Base-by-base conservation (phyloP, 2,888 invertebrate species). In the Andrena fulva region DNA sequence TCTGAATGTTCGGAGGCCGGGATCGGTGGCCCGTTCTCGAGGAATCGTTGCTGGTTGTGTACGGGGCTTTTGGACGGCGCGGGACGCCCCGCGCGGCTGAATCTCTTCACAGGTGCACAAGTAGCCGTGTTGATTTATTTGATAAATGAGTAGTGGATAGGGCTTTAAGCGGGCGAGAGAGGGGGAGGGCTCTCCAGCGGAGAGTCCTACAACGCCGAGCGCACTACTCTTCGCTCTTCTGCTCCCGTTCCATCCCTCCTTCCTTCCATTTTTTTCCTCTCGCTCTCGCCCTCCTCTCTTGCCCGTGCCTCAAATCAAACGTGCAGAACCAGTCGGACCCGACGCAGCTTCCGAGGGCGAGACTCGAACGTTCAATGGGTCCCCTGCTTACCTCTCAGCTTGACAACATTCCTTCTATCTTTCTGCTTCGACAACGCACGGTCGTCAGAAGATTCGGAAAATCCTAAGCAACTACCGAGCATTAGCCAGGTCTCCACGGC, bases 61-160 rank as follows among this genome's bases (percentile, higher is more conserved):
- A 27, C 56, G 56, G 76, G 73, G 77, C 84, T 85, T 87, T 88
- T 80, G 80, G 89, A 86, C 82, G 89, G 86, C 84, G 85, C 87
- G 87, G 85, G 84, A 84, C 81, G 76, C 80, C 85, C 42, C 81
- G 75, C 70, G 75, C 70, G 62, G 72, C 76, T 84, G 85, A 89
- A 91, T 90, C 92, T 92, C 91, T 91, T 90, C 90, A 90, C 91
- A 91, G 91, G 90, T 90, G 92, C 89, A 90, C 90, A 91, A 93
- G 92, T 93, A 93, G 91, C 91, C 88, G 91, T 91, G 93, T 93
- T 93, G 93, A 92, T 92, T 92, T 93, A 93, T 93, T 92, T 92
- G 92, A 92, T 92, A 92, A 92, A 92, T 92, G 93, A 92, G 92
- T 91, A 91, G 91, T 91, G 91, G 91, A 91, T 92, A 90, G 91